Percentiles rank a stretch among this genome's conserved stretches.
These are phyloP conservation scores for Macaria notata DNA, from an alignment of 2,888 invertebrate genomes.

Conservation along the genomic window DNA sequence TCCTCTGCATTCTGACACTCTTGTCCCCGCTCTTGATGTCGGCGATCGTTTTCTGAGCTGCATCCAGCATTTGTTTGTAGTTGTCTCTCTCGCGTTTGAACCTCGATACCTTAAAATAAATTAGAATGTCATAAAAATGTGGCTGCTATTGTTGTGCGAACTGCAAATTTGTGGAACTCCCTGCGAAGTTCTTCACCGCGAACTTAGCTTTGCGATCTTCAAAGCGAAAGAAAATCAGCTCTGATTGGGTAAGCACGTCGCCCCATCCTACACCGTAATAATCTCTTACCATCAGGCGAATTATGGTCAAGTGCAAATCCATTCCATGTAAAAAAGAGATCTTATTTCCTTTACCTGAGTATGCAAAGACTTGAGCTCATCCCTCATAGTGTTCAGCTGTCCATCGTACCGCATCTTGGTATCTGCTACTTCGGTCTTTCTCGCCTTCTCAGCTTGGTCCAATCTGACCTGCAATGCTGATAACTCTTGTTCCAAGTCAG, in stretches of 20 bases:
- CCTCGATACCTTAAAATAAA: conserved; percentile 79
- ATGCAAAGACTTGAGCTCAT: conserved; percentile 92
- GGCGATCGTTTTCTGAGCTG: conserved; percentile 91
- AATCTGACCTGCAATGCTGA: conserved; percentile 85
- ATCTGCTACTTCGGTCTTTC: conserved; percentile 90
- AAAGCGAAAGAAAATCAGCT: no score
- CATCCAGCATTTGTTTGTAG: conserved; percentile 94
- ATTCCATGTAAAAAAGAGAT: no score
- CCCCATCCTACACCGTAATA: no score
- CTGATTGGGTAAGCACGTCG: no score
- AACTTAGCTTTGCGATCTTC: no score
- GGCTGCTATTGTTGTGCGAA: no score
- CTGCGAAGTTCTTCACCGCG: no score
- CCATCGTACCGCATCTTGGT: conserved; percentile 93
- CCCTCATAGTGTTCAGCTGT: conserved; percentile 89
- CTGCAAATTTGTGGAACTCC: no score
- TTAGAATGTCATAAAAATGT: not conserved
- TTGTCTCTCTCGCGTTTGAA: conserved; percentile 94
- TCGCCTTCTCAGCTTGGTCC: conserved; percentile 86
- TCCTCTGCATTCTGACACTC: conserved; percentile 73
- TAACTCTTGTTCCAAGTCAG: conserved; percentile 89
- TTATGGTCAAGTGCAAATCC: no score
- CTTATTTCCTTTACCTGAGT: conserved; percentile 79
- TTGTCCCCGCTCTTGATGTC: conserved; percentile 86
- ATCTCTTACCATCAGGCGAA: no score